Evolutionary conservation across 1,140 invertebrate species (phyloP).

Genomic region (Lordiphosa stackelbergi): DNA sequence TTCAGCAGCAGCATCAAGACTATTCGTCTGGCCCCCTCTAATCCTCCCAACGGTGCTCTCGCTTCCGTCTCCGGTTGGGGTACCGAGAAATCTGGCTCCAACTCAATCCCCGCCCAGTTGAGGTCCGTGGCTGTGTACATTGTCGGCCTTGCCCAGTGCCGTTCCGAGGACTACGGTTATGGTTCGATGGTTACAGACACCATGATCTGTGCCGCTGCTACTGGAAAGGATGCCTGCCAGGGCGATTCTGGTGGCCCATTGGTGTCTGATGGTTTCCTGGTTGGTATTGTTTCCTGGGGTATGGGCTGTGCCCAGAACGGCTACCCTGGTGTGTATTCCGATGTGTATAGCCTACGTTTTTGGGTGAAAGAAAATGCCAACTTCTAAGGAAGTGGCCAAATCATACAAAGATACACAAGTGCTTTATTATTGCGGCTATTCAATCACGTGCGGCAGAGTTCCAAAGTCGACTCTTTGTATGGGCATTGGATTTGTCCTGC

Average conservation of each 20-base stretch:
- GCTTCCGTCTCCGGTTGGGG: constrained; percentile 78
- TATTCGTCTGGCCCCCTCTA: constrained; percentile 58
- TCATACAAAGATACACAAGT: constrained; percentile 7
- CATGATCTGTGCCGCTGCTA: constrained; percentile 77
- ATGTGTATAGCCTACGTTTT: constrained; percentile 67
- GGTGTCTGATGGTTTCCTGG: constrained; percentile 53
- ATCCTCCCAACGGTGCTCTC: constrained; percentile 46
- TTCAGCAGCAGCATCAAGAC: constrained; percentile 71
- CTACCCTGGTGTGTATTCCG: constrained; percentile 81
- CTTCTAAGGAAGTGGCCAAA: constrained; percentile 18
- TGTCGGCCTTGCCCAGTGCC: constrained; percentile 21
- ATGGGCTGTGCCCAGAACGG: constrained; percentile 79
- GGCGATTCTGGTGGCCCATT: constrained; percentile 79
- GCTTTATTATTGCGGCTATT: constrained; percentile 31
- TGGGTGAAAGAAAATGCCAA: constrained; percentile 42
- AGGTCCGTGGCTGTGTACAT: constrained; percentile 55
- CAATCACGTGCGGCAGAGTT: constrained; percentile 60
- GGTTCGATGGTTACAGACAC: constrained; percentile 34
- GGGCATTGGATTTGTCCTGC: constrained; percentile 68
- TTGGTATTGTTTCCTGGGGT: constrained; percentile 83
- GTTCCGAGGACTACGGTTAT: constrained; percentile 39
- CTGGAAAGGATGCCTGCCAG: constrained; percentile 65
- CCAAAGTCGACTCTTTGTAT: constrained; percentile 68
- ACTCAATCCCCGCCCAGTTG: constrained; percentile 40
- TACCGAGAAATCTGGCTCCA: constrained; percentile 34